A percentile compares a stretch with the other conserved stretches of the same genome.
Evolutionary conservation across 2,888 invertebrate genomes (phyloP).

Genomic region (Epinotia ramella): DNA sequence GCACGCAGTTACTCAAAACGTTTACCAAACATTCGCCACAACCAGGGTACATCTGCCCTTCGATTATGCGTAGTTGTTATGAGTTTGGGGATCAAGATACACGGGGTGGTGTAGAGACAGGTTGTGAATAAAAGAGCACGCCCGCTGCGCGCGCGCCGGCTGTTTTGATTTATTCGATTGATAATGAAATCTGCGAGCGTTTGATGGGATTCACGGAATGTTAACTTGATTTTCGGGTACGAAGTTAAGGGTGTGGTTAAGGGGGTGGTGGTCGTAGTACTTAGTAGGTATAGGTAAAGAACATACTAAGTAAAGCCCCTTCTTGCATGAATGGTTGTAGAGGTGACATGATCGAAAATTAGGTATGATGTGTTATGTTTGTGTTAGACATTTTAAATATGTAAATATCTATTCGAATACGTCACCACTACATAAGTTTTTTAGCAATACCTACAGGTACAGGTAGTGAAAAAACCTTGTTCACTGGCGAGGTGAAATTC

Average conservation of each 20-base stretch:
- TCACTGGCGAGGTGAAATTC: too few species aligned
- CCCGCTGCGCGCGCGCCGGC: slow-evolving; percentile 33
- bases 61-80: neutral
- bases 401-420: too few species aligned
- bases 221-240: slow-evolving; percentile 10
- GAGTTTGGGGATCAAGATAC: neutral
- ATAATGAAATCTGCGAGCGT: slow-evolving; percentile 36
- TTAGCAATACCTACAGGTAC: too few species aligned
- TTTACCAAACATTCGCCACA: neutral
- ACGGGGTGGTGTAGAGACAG: neutral
- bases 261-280: neutral
- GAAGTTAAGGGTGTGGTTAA: neutral
- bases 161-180: slow-evolving; percentile 27
- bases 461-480: too few species aligned
- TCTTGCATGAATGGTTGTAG: too few species aligned
- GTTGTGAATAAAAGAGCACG: neutral
- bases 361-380: too few species aligned
- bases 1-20: neutral
- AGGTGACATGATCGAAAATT: too few species aligned
- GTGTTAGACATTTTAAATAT: too few species aligned
- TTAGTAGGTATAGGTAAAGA: neutral
- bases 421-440: too few species aligned
- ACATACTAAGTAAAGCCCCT: too few species aligned
- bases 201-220: slow-evolving; percentile 31
- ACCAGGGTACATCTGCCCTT: neutral